Evolutionary conservation across 2,113 vertebrate species (phyloP).

Genomic region (Pavo muticus): DNA sequence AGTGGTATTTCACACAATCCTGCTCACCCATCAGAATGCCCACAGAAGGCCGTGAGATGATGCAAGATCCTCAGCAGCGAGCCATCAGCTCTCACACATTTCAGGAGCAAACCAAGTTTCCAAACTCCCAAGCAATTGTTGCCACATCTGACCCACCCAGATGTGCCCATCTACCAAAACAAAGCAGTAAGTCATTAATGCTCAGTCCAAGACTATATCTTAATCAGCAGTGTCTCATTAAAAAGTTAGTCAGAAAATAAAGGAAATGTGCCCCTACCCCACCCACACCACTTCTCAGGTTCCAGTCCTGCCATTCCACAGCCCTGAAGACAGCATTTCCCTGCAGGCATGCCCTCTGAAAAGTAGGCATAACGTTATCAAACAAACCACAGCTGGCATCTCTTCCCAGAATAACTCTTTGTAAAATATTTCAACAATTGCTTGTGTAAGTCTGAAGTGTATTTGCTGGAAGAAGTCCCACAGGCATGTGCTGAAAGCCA

Average conservation of each 20-base stretch:
- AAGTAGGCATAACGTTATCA: not conserved
- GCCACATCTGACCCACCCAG: not conserved
- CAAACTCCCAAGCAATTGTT: not conserved
- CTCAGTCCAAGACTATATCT: rapidly evolving
- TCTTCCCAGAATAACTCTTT: not conserved
- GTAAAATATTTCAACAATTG: not conserved
- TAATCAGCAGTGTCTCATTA: not conserved
- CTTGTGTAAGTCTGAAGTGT: not conserved
- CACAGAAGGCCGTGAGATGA: not conserved
- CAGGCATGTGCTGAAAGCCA: not conserved
- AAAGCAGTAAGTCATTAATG: not conserved
- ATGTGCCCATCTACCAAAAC: not conserved
- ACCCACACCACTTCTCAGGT: not conserved
- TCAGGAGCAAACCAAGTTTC: not conserved
- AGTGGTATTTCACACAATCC: not conserved
- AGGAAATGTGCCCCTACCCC: not conserved
- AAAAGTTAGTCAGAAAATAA: not conserved
- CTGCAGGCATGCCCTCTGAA: not conserved
- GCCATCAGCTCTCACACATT: not conserved
- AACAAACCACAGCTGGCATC: not conserved
- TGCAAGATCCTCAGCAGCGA: not conserved
- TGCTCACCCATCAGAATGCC: not conserved
- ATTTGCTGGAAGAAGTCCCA: conserved; percentile 14
- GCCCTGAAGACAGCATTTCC: not conserved
- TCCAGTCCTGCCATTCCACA: not conserved